phyloP scores from a whole-genome alignment of 2,113 vertebrate genomes.

The Zosterops borbonicus region DNA sequence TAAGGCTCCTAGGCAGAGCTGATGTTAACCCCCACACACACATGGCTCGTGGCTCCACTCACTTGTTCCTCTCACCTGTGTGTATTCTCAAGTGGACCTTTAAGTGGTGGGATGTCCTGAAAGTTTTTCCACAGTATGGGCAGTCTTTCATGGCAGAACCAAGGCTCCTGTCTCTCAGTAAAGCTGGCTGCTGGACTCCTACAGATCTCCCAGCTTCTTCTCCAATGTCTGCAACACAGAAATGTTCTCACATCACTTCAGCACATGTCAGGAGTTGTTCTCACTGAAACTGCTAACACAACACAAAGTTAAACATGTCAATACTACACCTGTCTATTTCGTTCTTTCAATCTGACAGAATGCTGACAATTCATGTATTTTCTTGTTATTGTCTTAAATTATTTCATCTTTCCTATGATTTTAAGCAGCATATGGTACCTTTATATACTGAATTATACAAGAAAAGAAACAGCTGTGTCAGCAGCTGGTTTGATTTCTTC shows the following conservation, averaged over 20 bases:
- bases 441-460: constrained; percentile 91
- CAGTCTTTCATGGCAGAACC: constrained; percentile 97
- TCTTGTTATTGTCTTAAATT: constrained; percentile 87
- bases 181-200: constrained; percentile 83
- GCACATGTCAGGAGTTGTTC: constrained; percentile 81
- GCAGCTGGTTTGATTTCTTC: constrained; percentile 87
- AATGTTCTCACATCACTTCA: constrained; percentile 89
- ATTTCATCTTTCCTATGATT: constrained; percentile 88
- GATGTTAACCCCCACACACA: not conserved
- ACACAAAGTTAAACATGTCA: constrained; percentile 90
- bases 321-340: constrained; percentile 83
- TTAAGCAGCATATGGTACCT: constrained; percentile 92
- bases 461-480: constrained; percentile 91
- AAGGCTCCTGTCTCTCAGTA: constrained; percentile 90
- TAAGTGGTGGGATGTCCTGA: constrained; percentile 98
- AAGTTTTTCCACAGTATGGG: constrained; percentile 97
- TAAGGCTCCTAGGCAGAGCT: not conserved
- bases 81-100: constrained; percentile 99
- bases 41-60: not conserved
- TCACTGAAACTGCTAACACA: constrained; percentile 85
- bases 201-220: constrained; percentile 90
- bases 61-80: constrained; percentile 86
- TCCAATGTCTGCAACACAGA: constrained; percentile 90
- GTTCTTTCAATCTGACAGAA: constrained; percentile 90
- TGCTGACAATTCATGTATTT: constrained; percentile 94